phyloP scores from a whole-genome alignment of 2,888 invertebrate species.

The Agonum fuliginosum region DNA sequence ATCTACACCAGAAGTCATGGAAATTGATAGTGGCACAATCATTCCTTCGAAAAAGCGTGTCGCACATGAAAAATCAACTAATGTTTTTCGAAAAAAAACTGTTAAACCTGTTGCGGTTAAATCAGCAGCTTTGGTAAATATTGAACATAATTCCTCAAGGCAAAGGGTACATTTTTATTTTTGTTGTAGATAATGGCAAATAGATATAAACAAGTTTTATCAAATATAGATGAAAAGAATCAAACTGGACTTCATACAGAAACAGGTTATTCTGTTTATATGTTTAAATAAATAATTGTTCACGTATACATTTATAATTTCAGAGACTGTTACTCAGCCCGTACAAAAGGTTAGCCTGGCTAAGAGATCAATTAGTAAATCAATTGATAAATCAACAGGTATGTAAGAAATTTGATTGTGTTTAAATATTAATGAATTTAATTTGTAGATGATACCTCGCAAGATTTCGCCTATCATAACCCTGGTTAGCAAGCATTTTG shows the following conservation, averaged over 20 bases:
- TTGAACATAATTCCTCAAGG: neutral
- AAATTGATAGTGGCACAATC: neutral
- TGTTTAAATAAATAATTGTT: neutral
- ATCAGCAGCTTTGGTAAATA: constrained; percentile 29
- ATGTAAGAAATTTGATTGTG: neutral
- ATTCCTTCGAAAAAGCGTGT: constrained; percentile 7
- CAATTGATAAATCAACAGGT: neutral
- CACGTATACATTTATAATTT: neutral
- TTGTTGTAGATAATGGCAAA: constrained; percentile 37
- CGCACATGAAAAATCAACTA: constrained; percentile 32
- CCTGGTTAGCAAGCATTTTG: constrained; percentile 9
- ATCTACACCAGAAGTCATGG: neutral
- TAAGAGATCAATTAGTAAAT: neutral
- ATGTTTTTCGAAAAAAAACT: neutral
- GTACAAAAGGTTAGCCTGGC: neutral
- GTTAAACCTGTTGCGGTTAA: neutral
- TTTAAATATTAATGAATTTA: neutral
- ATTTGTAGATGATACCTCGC: constrained; percentile 18
- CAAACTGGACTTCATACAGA: neutral
- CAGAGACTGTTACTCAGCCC: neutral
- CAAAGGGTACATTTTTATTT: neutral
- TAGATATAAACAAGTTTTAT: constrained; percentile 32
- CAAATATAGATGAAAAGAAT: constrained; percentile 32
- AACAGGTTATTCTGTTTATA: neutral
- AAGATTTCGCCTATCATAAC: constrained; percentile 8